phyloP scores from a whole-genome alignment of 1,140 invertebrate species.

The Tetraneura akinire region DNA sequence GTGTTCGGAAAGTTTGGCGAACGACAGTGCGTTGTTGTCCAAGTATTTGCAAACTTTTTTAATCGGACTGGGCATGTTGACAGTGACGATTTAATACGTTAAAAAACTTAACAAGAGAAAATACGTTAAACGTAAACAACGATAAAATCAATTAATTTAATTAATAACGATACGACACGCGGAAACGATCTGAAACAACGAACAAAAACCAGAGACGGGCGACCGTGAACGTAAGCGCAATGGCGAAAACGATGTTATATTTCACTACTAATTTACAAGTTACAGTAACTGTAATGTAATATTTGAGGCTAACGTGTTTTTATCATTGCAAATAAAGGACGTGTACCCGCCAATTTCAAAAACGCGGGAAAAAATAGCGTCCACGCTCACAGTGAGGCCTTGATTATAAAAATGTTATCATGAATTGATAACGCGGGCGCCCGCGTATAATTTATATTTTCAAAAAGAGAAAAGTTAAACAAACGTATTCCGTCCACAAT shows the following conservation, averaged over 20 bases:
- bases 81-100: not conserved
- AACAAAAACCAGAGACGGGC: too few relatives aligned
- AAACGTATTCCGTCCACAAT: too few relatives aligned
- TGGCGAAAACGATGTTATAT: not conserved
- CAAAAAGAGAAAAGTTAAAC: too few relatives aligned
- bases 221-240: not conserved
- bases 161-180: too few relatives aligned
- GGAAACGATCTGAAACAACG: not conserved
- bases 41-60: not conserved
- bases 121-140: too few relatives aligned
- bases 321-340: not conserved
- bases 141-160: not conserved
- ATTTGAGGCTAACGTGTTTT: not conserved
- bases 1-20: conserved; percentile 76
- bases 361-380: conserved; percentile 6
- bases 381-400: not conserved
- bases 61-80: not conserved
- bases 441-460: too few relatives aligned
- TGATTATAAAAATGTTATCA: not conserved
- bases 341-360: conserved; percentile 12
- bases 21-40: conserved; percentile 58
- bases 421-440: not conserved
- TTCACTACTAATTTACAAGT: too few relatives aligned
- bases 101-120: too few relatives aligned
- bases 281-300: too few relatives aligned